These are phyloP conservation scores for Microtus ochrogaster DNA, from an alignment of 2,113 vertebrate genomes.

Conservation along the genomic window DNA sequence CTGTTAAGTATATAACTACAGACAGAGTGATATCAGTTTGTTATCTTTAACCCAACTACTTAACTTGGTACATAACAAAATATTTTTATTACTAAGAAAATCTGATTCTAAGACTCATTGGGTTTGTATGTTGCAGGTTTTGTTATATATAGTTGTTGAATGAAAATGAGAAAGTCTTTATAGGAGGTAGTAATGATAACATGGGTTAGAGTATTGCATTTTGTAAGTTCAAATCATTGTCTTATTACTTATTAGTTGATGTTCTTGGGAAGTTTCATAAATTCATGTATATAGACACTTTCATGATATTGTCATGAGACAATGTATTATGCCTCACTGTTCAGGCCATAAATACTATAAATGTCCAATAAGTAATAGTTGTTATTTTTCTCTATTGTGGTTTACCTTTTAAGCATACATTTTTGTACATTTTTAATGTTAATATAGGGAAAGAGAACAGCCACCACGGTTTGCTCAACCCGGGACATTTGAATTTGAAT, in stretches of 20 bases:
- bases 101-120: background rate
- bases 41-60: background rate
- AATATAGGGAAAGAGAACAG: conserved; percentile 93
- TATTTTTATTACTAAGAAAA: conserved; percentile 17
- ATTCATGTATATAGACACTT: background rate
- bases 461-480: conserved; percentile 96
- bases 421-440: conserved; percentile 77
- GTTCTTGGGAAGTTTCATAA: conserved; percentile 11
- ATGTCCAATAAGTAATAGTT: background rate
- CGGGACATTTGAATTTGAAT: conserved; percentile 99
- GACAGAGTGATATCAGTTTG: background rate
- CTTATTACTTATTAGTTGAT: background rate
- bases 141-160: background rate
- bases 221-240: background rate
- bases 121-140: background rate
- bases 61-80: background rate
- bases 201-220: background rate
- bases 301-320: background rate
- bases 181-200: background rate
- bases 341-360: background rate
- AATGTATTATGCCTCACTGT: background rate
- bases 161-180: conserved; percentile 22
- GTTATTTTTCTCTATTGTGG: background rate
- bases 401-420: conserved; percentile 59
- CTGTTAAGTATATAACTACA: background rate